A percentile compares a stretch with the other conserved stretches of the same genome.
Evolutionary conservation across 2,888 invertebrate genomes (phyloP).

Genomic region (Ectemnius cavifrons): DNA sequence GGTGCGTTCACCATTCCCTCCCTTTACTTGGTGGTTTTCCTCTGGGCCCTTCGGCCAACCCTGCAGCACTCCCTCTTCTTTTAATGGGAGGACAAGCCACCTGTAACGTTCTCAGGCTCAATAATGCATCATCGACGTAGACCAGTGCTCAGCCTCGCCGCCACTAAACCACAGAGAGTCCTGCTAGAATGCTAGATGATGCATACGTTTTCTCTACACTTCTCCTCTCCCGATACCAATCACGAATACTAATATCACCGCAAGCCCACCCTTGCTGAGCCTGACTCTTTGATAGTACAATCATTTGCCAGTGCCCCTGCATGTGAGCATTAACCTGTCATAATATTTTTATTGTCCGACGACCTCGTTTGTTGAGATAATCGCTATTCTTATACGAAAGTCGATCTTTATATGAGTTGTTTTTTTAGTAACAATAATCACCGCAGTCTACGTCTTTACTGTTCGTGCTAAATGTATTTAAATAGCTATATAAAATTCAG

Average conservation of each 20-base stretch:
- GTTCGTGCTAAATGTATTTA: too few relatives aligned
- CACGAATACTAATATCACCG: conserved; percentile 2
- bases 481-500: too few relatives aligned
- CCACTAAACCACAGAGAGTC: conserved; percentile 59
- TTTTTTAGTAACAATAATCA: too few relatives aligned
- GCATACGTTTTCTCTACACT: conserved; percentile 46
- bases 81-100: conserved; percentile 71
- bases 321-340: conserved; percentile 56
- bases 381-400: background rate
- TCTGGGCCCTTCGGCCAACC: conserved; percentile 42
- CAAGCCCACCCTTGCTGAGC: conserved; percentile 18
- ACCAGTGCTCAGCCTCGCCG: conserved; percentile 61
- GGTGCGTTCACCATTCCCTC: conserved; percentile 28
- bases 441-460: too few relatives aligned
- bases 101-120: conserved; percentile 76
- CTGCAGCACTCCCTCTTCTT: conserved; percentile 54
- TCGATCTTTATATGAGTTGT: background rate
- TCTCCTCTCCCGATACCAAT: conserved; percentile 42
- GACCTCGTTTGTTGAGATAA: conserved; percentile 18
- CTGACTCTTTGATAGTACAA: conserved; percentile 50
- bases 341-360: conserved; percentile 58
- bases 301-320: conserved; percentile 23
- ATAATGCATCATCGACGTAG: conserved; percentile 73
- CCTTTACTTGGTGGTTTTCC: conserved; percentile 32
- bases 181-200: conserved; percentile 54